Percentiles rank a stretch among this genome's conserved stretches.
Evolutionary conservation across 1,140 invertebrate species (phyloP).

Genomic region (Anoplophora glabripennis): DNA sequence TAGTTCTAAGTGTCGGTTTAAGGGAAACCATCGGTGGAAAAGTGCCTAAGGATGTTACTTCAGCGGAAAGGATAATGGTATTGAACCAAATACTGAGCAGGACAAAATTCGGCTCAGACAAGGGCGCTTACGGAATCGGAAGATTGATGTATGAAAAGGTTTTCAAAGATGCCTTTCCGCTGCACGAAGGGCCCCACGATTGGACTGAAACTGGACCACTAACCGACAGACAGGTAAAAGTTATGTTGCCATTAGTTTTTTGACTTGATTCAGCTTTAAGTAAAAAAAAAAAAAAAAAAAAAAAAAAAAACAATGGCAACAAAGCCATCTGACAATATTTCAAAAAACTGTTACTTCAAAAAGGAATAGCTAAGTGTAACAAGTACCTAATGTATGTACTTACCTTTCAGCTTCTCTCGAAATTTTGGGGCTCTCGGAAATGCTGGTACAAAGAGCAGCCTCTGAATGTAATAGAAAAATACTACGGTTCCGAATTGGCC

Average conservation of each 20-base stretch:
- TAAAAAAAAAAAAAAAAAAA: no score
- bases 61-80: conserved; percentile 36
- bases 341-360: no score
- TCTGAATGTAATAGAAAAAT: conserved; percentile 42
- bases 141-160: conserved; percentile 56
- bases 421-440: conserved; percentile 48
- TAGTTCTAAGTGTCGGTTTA: background rate
- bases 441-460: conserved; percentile 53
- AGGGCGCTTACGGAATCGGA: conserved; percentile 54
- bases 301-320: no score
- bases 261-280: no score
- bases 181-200: conserved; percentile 57
- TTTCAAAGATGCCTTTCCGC: conserved; percentile 60
- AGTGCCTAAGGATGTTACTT: conserved; percentile 26
- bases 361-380: no score
- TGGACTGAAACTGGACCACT: conserved; percentile 46
- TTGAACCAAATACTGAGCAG: conserved; percentile 31
- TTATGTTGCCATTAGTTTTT: no score
- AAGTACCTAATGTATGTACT: no score
- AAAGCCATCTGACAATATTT: no score
- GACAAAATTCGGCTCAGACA: conserved; percentile 27
- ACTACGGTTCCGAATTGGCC: conserved; percentile 47
- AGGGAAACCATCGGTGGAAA: conserved; percentile 25
- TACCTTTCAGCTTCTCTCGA: conserved; percentile 34
- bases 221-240: conserved; percentile 43